Evolutionary conservation across 2,113 vertebrate species (phyloP).

Genomic region (Lepus americanus): DNA sequence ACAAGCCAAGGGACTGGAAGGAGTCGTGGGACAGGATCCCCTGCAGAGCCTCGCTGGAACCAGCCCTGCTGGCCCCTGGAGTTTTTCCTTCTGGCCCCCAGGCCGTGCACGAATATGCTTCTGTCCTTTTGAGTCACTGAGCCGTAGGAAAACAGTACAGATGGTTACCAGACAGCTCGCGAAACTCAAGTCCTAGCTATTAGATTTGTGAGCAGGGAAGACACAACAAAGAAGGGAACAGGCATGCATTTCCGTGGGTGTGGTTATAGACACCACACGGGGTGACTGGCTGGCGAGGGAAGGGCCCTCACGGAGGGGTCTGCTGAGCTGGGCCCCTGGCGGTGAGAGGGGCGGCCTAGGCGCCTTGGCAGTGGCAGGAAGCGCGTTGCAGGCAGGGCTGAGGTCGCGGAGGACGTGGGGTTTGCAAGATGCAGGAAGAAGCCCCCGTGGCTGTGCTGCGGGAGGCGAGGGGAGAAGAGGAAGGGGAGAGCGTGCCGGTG

Average conservation of each 20-base stretch:
- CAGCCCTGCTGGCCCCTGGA: no score
- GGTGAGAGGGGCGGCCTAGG: no score
- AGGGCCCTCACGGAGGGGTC: not conserved
- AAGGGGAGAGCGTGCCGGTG: fast-evolving
- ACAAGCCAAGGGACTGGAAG: not conserved
- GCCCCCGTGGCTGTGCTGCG: not conserved
- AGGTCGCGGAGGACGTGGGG: not conserved
- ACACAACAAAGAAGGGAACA: not conserved
- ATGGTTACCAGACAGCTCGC: not conserved
- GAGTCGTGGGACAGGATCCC: not conserved
- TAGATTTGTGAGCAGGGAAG: no score
- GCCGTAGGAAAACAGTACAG: no score
- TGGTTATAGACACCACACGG: no score
- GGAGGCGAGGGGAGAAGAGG: fast-evolving
- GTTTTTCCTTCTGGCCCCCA: not conserved
- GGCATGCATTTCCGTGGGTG: no score
- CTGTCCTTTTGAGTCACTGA: not conserved
- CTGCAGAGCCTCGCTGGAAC: not conserved
- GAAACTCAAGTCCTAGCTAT: not conserved
- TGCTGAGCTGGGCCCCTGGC: not conserved
- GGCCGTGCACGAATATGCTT: no score
- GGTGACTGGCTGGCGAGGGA: no score
- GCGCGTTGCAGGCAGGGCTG: not conserved
- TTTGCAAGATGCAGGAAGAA: not conserved
- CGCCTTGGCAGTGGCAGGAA: no score